Percentiles rank a stretch among this genome's conserved stretches.
Conservation (phyloP, 2,113 vertebrate species). For the Cettia cetti region DNA sequence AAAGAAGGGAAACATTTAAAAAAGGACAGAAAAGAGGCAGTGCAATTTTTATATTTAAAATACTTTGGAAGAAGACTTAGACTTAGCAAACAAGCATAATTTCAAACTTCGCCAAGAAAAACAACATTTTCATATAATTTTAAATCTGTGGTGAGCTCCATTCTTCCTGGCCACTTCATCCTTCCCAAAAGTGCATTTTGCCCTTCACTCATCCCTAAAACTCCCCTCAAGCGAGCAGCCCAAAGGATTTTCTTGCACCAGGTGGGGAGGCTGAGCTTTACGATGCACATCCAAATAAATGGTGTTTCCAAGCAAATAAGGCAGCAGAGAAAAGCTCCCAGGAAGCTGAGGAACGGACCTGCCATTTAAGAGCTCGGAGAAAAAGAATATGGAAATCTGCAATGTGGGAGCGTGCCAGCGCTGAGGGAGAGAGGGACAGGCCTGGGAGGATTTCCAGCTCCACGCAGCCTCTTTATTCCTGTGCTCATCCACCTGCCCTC, state of each 20-base stretch:
- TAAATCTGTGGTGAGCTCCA: not conserved
- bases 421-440: not conserved
- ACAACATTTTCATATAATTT: not conserved
- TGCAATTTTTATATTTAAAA: not conserved
- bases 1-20: slow-evolving; percentile 14
- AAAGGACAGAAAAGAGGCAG: slow-evolving; percentile 26
- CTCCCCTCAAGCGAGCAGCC: not conserved
- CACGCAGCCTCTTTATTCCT: not conserved
- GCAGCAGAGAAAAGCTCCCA: not conserved
- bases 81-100: not conserved
- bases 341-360: slow-evolving; percentile 37
- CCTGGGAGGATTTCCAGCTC: slow-evolving; percentile 35
- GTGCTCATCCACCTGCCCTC: not conserved
- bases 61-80: not conserved
- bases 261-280: slow-evolving; percentile 11
- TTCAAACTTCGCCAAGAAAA: not conserved
- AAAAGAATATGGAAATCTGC: not conserved
- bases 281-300: not conserved
- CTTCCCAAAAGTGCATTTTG: not conserved
- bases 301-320: not conserved
- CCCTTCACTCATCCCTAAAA: not conserved
- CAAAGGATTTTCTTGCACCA: not conserved
- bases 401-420: not conserved
- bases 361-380: slow-evolving; percentile 29
- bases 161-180: not conserved